phyloP scores from a whole-genome alignment of 2,113 vertebrate species.

The Casuarius casuarius region DNA sequence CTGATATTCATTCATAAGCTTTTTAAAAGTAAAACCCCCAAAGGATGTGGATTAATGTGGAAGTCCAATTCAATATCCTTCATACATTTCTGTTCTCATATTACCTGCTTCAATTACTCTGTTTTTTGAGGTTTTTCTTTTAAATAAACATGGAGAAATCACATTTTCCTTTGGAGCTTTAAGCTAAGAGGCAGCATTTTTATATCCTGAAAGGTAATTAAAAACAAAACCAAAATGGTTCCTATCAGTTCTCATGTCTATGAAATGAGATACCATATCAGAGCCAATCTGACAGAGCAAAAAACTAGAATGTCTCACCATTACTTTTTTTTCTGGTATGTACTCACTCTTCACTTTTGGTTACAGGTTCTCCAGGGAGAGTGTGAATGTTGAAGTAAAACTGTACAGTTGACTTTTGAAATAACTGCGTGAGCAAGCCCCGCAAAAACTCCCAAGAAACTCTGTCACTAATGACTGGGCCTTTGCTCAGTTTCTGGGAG shows the following conservation, averaged over 20 bases:
- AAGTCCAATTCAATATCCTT: not conserved
- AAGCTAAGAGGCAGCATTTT: not conserved
- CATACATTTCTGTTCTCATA: not conserved
- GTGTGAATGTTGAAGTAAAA: not conserved
- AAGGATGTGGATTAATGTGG: not conserved
- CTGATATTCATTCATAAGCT: not conserved
- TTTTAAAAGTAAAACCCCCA: not conserved
- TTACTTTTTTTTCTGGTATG: not conserved
- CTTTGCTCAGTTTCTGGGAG: not conserved
- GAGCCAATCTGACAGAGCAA: not conserved
- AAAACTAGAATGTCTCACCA: not conserved
- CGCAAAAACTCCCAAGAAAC: rapidly evolving
- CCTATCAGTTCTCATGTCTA: not conserved
- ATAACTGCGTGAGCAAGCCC: not conserved
- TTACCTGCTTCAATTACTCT: not conserved
- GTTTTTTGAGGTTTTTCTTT: not conserved
- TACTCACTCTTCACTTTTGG: not conserved
- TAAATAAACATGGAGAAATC: not conserved
- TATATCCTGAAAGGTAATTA: not conserved
- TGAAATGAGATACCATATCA: not conserved
- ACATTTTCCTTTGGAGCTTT: not conserved
- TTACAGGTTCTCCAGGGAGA: not conserved
- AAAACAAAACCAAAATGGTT: not conserved
- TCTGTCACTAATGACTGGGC: not conserved
- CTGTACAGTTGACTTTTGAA: not conserved